Evolutionary conservation across 2,113 vertebrate genomes (phyloP).

Genomic region (Rhinogobius similis): DNA sequence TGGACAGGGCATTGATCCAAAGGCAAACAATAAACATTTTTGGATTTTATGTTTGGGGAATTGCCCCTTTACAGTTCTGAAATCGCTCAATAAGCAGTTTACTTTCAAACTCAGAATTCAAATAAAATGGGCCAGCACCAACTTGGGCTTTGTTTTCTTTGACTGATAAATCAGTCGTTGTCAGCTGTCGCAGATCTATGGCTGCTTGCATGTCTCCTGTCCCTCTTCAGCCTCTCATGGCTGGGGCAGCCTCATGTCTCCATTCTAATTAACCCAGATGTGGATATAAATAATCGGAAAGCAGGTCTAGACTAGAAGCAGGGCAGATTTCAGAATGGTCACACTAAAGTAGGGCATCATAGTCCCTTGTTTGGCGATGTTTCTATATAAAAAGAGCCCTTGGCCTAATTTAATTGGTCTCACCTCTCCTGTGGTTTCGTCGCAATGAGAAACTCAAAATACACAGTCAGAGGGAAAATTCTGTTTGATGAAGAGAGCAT

Average conservation of each 20-base stretch:
- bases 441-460: slow-evolving; percentile 53
- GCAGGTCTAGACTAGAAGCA: slow-evolving; percentile 74
- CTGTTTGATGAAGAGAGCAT: slow-evolving; percentile 19
- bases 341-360: slow-evolving; percentile 75
- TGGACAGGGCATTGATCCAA: not conserved
- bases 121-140: slow-evolving; percentile 23
- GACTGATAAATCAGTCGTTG: slow-evolving; percentile 49
- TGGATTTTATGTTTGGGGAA: not conserved
- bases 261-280: slow-evolving; percentile 83
- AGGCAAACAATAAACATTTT: not conserved
- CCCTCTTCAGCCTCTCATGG: slow-evolving; percentile 29
- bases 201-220: slow-evolving; percentile 18
- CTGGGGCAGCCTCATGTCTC: slow-evolving; percentile 62
- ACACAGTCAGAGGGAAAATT: slow-evolving; percentile 35
- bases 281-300: slow-evolving; percentile 80
- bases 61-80: not conserved
- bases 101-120: not conserved
- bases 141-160: not conserved
- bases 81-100: not conserved
- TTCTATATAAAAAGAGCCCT: slow-evolving; percentile 75
- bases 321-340: slow-evolving; percentile 74
- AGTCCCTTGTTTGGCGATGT: slow-evolving; percentile 51
- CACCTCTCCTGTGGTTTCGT: slow-evolving; percentile 43
- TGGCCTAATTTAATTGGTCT: slow-evolving; percentile 61
- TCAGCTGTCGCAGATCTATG: slow-evolving; percentile 28